Evolutionary conservation across 2,113 vertebrate genomes (phyloP).

Genomic region (Hymenochirus boettgeri): DNA sequence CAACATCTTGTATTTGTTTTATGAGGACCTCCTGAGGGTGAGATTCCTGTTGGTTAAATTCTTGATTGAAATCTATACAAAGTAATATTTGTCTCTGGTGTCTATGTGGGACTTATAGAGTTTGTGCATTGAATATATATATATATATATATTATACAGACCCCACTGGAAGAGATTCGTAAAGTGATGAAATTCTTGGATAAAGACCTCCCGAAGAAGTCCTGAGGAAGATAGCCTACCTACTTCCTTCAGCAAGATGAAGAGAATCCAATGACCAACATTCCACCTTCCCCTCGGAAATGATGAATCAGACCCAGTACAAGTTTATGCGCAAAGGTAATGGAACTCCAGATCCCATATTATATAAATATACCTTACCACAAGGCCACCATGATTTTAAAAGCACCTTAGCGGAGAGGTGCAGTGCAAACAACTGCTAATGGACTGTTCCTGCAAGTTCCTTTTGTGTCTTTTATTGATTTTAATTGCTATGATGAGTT

Average conservation of each 20-base stretch:
- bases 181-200: constrained; percentile 56
- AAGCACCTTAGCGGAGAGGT: no score
- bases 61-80: neutral
- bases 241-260: constrained; percentile 58
- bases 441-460: no score
- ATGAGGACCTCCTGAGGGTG: constrained; percentile 63
- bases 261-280: constrained; percentile 55
- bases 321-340: constrained; percentile 40
- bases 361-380: no score
- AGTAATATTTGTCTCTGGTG: neutral
- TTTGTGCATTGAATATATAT: no score
- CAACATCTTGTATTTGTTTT: constrained; percentile 65
- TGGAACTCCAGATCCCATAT: no score
- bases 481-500: no score
- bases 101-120: no score
- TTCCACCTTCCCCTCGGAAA: constrained; percentile 18
- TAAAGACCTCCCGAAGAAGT: constrained; percentile 49
- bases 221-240: constrained; percentile 43
- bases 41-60: neutral
- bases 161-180: constrained; percentile 51
- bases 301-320: neutral
- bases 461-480: no score
- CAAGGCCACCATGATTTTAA: no score
- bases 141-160: no score
- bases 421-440: no score